Evolutionary conservation across 2,797 vertebrate species (phyloP).

Genomic region (Oreonectes daqikongensis): DNA sequence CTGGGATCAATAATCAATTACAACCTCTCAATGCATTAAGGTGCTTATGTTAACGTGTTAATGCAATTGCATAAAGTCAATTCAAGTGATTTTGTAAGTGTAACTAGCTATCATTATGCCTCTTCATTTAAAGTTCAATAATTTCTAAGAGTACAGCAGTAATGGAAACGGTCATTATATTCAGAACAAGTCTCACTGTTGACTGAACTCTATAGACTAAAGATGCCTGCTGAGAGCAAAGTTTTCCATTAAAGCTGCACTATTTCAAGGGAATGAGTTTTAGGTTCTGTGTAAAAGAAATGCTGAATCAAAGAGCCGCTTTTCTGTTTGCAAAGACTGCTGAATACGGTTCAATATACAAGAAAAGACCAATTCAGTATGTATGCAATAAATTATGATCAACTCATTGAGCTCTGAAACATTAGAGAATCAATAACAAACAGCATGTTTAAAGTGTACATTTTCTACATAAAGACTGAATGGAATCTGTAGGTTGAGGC

Average conservation of each 20-base stretch:
- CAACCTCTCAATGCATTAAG: not conserved
- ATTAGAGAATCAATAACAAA: not conserved
- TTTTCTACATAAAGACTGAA: not conserved
- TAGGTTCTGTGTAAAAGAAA: not conserved
- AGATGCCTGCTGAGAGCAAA: conserved; percentile 21
- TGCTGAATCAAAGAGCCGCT: not conserved
- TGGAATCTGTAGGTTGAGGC: not conserved
- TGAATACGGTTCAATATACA: not conserved
- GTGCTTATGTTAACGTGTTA: not conserved
- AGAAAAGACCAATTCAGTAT: not conserved
- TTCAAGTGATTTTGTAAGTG: not conserved
- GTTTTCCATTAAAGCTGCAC: conserved; percentile 39
- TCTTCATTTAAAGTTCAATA: not conserved
- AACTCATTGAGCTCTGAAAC: not conserved
- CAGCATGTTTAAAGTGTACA: not conserved
- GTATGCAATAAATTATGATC: not conserved
- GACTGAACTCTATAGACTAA: conserved; percentile 24
- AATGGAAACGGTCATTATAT: conserved; percentile 18
- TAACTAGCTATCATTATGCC: conserved; percentile 12
- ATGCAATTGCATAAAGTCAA: not conserved
- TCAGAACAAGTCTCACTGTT: conserved; percentile 12
- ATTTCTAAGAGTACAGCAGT: conserved; percentile 2
- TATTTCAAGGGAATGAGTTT: conserved; percentile 38
- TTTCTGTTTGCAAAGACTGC: not conserved
- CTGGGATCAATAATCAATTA: conserved; percentile 30